Base-by-base conservation (phyloP, 2,113 vertebrate species). In the Falco punctatus region DNA sequence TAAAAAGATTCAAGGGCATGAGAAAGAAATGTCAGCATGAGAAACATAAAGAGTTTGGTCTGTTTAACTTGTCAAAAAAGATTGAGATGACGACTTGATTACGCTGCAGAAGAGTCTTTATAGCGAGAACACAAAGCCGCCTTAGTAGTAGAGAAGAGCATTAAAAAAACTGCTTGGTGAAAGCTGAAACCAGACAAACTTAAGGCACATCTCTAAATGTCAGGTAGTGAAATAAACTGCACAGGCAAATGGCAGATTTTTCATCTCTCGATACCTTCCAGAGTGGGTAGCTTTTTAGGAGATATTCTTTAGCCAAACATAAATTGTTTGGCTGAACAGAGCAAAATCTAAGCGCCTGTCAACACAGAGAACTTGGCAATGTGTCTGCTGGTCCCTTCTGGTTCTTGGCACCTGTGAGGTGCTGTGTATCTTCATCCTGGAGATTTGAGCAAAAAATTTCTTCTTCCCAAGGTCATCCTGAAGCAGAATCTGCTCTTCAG, bases 11-110 rank as follows among this genome's bases (percentile, higher is more conserved):
- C 30, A 93, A 86, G 85, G 40, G 58, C 54, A 49, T 54, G 61
- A 71, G 62, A 19, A 89, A 81, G 86, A 83, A 84, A 67, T 6
- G 27, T 57, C 65, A 52, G 66, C 30, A n/a, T 85, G 61, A 92
- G 81, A 85, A 95, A 46, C 48, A 51, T 15, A 48, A 87, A 91
- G 74, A 88, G 66, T 58, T 96, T 40, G 18, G 44, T 79, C 73
- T 88, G 70, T 91, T 95, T 88, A 88, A 80, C 71, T 86, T 90
- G 71, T 94, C 88, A 95, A 28, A 86, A 61, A 62, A 90, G 75
- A 96, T 49, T 62, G 82, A 94, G 93, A 85, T 42, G 74, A 49
- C 40, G 54, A 71, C 54, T 95, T 77, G 79, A 35, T 88, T 81
- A 38, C 2, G 2, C 71, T 57, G 55, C 88, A 92, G 81, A 81